These are phyloP conservation scores for Alcis repandata DNA, from an alignment of 2,888 invertebrate genomes.

Conservation along the genomic window DNA sequence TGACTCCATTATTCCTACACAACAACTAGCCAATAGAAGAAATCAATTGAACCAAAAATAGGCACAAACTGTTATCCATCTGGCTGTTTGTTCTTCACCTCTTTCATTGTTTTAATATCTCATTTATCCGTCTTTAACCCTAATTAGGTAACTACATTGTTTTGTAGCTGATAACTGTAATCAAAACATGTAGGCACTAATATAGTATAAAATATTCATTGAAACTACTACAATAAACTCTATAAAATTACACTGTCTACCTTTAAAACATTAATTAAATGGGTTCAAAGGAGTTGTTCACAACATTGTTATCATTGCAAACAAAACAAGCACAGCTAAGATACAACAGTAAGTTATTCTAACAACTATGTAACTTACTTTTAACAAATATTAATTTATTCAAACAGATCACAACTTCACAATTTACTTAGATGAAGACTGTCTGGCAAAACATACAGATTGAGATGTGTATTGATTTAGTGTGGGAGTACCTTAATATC, in stretches of 20 bases:
- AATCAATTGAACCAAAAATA: background rate
- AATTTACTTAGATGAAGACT: background rate
- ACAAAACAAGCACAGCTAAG: constrained; percentile 3
- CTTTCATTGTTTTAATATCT: background rate
- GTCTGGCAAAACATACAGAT: constrained; percentile 15
- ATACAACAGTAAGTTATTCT: constrained; percentile 17
- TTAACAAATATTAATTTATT: constrained; percentile 16
- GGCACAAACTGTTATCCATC: background rate
- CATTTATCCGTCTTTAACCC: constrained; percentile 1
- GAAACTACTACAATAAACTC: background rate
- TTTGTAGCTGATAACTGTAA: constrained; percentile 8
- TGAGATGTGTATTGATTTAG: constrained; percentile 53
- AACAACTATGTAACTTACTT: constrained; percentile 24
- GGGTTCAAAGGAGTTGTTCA: background rate
- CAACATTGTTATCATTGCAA: background rate
- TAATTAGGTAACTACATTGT: constrained; percentile 5
- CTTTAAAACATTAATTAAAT: background rate
- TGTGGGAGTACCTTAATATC: constrained; percentile 55
- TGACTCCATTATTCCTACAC: too few species aligned
- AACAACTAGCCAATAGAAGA: too few species aligned
- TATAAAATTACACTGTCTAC: background rate
- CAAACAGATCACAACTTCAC: background rate
- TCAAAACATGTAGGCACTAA: too few species aligned
- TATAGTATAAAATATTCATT: too few species aligned
- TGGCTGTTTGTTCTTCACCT: background rate